Base-by-base conservation (phyloP, 2,797 vertebrate genomes). In the Acridotheres tristis region DNA sequence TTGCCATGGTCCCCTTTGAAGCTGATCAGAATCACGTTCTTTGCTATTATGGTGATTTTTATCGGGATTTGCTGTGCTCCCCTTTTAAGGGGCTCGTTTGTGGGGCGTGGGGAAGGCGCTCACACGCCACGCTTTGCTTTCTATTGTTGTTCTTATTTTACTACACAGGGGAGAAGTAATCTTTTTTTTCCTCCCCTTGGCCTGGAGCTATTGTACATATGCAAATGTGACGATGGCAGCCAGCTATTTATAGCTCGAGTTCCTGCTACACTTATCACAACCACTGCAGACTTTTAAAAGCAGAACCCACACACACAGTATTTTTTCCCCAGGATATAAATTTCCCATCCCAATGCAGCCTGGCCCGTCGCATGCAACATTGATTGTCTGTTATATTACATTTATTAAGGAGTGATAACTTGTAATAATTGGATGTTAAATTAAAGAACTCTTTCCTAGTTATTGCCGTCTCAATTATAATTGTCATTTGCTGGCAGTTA, bases 351-450 rank as follows among this genome's bases (percentile, higher is more conserved):
- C 97, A 97, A 96, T 97, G 96, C 98, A 97, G 98, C 97, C 97
- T 97, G 97, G 97, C 96, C 97, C 98, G 98, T 99, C 98, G 98
- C 98, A 99, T 98, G 99, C 98, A 99, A 99, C 99, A 99, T 98
- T 99, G 98, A 99, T 99, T 99, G 98, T 99, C 98, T 99, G 98
- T 99, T 99, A 99, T 99, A 99, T 99, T 99, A 99, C 99, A 99
- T 98, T 99, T 99, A 99, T 99, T 99, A 99, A 98, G 98, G 98
- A 99, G 98, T 98, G 98, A 99, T 99, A 99, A 99, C 99, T 99
- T 99, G 99, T 98, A 99, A 99, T 99, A 99, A 99, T 99, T 99
- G 98, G 98, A 99, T 99, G 98, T 99, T 99, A 99, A 99, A 99
- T 99, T 99, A 99, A 99, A 98, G 98, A 98, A 98, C 99, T 98